Evolutionary conservation across 2,113 vertebrate genomes (phyloP).

Genomic region (Poecile atricapillus): DNA sequence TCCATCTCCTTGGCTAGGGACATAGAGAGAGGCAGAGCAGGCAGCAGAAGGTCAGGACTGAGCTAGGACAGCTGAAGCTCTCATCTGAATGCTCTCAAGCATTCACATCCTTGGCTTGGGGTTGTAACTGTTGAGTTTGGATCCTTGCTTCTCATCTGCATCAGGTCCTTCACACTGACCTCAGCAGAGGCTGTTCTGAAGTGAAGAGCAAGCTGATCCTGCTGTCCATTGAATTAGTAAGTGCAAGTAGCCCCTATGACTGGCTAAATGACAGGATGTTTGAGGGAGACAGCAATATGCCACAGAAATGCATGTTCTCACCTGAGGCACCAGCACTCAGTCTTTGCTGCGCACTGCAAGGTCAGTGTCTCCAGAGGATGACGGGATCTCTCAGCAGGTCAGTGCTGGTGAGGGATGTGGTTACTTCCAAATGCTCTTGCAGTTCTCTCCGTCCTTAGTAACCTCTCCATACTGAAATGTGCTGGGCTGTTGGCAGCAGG

Average conservation of each 20-base stretch:
- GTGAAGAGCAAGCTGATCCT: background rate
- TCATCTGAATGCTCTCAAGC: background rate
- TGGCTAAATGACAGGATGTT: background rate
- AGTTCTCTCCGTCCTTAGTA: background rate
- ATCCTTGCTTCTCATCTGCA: background rate
- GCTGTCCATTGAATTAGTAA: background rate
- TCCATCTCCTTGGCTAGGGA: background rate
- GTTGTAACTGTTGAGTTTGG: background rate
- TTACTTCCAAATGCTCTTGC: background rate
- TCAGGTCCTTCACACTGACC: background rate
- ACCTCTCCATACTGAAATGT: background rate
- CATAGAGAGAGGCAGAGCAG: background rate
- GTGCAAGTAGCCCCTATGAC: background rate
- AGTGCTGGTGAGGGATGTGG: background rate
- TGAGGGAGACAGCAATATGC: background rate
- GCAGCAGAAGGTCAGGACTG: background rate
- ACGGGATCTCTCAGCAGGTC: background rate
- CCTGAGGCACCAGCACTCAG: background rate
- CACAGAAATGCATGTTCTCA: background rate
- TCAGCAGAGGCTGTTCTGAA: background rate
- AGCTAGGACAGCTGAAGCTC: background rate
- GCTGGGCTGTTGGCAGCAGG: background rate
- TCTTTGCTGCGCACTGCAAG: background rate
- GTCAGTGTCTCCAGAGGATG: background rate
- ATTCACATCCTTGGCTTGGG: background rate